Percentiles rank a stretch among this genome's conserved stretches.
These are phyloP conservation scores for Hemicentrotus pulcherrimus DNA, from an alignment of 35 echinoderm and acorn worm species.

Conservation along the genomic window DNA sequence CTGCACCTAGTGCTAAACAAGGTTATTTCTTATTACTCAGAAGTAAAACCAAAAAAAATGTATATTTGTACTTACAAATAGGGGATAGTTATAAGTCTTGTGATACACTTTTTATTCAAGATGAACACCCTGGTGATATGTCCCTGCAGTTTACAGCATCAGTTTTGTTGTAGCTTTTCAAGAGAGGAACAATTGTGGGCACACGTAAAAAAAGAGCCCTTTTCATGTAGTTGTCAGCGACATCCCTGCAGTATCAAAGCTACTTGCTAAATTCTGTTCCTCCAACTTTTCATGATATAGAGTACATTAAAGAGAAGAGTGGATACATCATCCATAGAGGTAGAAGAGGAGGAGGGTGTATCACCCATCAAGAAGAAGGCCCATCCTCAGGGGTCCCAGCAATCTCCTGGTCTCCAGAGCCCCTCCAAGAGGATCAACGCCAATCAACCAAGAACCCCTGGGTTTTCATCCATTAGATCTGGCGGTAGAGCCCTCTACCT, in stretches of 20 bases:
- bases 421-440: background rate
- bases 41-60: too few species aligned
- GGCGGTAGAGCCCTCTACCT: background rate
- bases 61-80: too few species aligned
- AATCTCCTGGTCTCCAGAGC: background rate
- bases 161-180: too few species aligned
- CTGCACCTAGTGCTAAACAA: background rate
- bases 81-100: too few species aligned
- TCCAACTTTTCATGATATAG: background rate
- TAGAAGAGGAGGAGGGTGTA: conserved; percentile 47
- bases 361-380: conserved; percentile 35
- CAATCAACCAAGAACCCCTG: background rate
- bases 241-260: background rate
- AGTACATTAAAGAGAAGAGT: conserved; percentile 16
- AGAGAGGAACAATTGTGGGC: too few species aligned
- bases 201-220: too few species aligned
- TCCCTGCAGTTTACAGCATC: too few species aligned
- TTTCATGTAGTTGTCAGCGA: background rate
- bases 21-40: too few species aligned
- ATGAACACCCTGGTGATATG: too few species aligned
- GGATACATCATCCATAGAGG: background rate
- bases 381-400: background rate
- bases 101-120: too few species aligned
- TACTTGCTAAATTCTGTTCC: background rate
- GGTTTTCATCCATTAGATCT: background rate